Percentiles rank a stretch among this genome's conserved stretches.
These are phyloP conservation scores for Sipha maydis DNA, from an alignment of 2,888 invertebrate genomes.

Conservation along the genomic window DNA sequence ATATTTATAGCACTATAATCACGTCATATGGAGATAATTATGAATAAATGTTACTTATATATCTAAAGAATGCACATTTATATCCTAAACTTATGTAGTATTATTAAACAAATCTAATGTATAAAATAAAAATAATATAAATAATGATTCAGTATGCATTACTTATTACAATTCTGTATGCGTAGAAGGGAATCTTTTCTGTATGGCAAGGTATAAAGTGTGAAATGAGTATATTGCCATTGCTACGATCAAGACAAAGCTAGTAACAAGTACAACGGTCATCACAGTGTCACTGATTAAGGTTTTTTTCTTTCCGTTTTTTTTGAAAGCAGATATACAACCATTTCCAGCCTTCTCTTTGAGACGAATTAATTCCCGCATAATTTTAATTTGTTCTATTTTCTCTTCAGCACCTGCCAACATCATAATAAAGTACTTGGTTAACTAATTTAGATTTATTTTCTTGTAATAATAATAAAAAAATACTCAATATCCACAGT, in stretches of 20 bases:
- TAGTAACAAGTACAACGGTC: constrained; percentile 48
- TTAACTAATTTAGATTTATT: too few species aligned
- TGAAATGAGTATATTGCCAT: constrained; percentile 54
- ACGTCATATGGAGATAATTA: background rate
- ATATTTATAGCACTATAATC: background rate
- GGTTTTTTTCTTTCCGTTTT: constrained; percentile 38
- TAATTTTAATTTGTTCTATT: constrained; percentile 56
- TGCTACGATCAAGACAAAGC: constrained; percentile 45
- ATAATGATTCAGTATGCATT: too few species aligned
- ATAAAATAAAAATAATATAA: too few species aligned
- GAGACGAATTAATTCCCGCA: constrained; percentile 53
- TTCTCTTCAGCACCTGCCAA: constrained; percentile 47
- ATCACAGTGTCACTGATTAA: constrained; percentile 50
- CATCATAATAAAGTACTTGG: background rate
- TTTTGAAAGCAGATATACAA: constrained; percentile 20
- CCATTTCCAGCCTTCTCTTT: constrained; percentile 43
- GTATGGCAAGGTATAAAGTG: constrained; percentile 50
- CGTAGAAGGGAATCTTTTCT: constrained; percentile 47
- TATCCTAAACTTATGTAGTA: background rate
- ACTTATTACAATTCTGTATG: constrained; percentile 52
- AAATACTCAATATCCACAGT: too few species aligned
- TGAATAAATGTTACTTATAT: too few species aligned
- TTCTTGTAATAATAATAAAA: too few species aligned
- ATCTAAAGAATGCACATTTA: too few species aligned
- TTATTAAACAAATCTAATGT: background rate